phyloP scores from a whole-genome alignment of 1,140 invertebrate species.

The Drosophila sp. region DNA sequence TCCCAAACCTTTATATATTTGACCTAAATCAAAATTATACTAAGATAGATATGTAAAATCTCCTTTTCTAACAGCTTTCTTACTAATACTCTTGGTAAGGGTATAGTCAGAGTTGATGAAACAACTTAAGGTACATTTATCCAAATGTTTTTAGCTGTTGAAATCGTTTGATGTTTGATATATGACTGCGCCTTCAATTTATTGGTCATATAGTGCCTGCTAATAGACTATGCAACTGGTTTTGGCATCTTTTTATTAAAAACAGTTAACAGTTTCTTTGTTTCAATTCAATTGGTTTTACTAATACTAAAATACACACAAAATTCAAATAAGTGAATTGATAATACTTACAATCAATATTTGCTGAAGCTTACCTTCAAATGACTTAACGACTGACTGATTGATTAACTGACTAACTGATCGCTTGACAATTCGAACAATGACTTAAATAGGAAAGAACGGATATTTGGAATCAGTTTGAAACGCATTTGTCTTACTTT shows the following conservation, averaged over 20 bases:
- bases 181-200: conserved; percentile 1
- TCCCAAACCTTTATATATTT: no score
- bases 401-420: background rate
- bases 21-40: no score
- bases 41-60: no score
- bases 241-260: conserved; percentile 12
- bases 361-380: background rate
- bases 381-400: background rate
- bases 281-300: conserved; percentile 13
- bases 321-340: conserved; percentile 2
- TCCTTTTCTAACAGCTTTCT: background rate
- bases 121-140: background rate
- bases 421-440: background rate
- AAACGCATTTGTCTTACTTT: no score
- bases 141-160: conserved; percentile 1
- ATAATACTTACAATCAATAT: conserved; percentile 10
- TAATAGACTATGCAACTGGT: conserved; percentile 13
- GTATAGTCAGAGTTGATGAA: background rate
- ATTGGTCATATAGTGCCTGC: conserved; percentile 2
- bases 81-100: background rate
- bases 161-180: conserved; percentile 12
- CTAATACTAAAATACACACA: conserved; percentile 12
- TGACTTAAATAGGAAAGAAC: background rate
- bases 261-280: conserved; percentile 11
- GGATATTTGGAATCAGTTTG: background rate